Percentiles rank a stretch among this genome's conserved stretches.
Evolutionary conservation across 2,797 vertebrate species (phyloP).

Genomic region (Syngnathus acus): DNA sequence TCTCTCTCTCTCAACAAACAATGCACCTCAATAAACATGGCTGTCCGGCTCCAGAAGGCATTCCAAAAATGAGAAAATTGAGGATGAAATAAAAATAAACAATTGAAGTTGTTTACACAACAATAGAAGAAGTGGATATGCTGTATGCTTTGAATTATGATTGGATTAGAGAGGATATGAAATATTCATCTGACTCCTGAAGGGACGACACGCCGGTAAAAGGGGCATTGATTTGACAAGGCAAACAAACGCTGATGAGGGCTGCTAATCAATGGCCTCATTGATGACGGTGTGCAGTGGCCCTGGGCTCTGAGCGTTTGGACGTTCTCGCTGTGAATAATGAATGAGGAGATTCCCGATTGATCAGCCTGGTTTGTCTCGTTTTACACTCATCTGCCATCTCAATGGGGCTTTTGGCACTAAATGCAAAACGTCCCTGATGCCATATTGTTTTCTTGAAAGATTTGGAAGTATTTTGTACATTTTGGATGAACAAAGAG

Average conservation of each 20-base stretch:
- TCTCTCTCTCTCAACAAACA: background rate
- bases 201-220: slow-evolving; percentile 58
- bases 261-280: slow-evolving; percentile 69
- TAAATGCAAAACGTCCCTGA: slow-evolving; percentile 5
- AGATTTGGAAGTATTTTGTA: background rate
- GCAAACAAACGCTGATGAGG: slow-evolving; percentile 71
- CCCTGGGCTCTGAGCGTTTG: slow-evolving; percentile 63
- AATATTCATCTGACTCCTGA: slow-evolving; percentile 68
- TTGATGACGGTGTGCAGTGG: slow-evolving; percentile 65
- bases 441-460: background rate
- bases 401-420: slow-evolving; percentile 38
- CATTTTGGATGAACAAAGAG: background rate
- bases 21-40: background rate
- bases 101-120: slow-evolving; percentile 22
- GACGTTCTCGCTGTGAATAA: slow-evolving; percentile 65
- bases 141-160: slow-evolving; percentile 51
- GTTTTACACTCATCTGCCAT: slow-evolving; percentile 57
- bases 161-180: slow-evolving; percentile 52
- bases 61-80: too few relatives aligned
- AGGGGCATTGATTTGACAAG: slow-evolving; percentile 70
- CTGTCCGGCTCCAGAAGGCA: background rate
- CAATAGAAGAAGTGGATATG: slow-evolving; percentile 18
- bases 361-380: slow-evolving; percentile 63
- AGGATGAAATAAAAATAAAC: slow-evolving; percentile 19
- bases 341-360: slow-evolving; percentile 71